These are phyloP conservation scores for Mimumesa dahlbomi DNA, from an alignment of 2,888 invertebrate species.

Conservation along the genomic window DNA sequence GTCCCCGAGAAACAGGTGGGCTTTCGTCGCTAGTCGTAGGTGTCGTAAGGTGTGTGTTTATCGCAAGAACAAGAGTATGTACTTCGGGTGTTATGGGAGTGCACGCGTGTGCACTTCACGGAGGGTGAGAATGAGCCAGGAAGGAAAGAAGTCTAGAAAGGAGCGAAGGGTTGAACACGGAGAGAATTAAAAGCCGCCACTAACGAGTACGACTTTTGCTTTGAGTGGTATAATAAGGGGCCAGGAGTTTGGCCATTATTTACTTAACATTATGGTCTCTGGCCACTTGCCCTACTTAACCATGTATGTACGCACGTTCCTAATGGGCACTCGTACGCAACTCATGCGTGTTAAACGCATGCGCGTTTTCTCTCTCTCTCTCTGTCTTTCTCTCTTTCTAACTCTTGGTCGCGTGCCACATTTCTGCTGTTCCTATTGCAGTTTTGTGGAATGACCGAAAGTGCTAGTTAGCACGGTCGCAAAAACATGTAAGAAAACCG, in stretches of 20 bases:
- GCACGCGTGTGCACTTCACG: constrained; percentile 50
- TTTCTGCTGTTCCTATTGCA: constrained; percentile 41
- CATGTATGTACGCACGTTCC: constrained; percentile 65
- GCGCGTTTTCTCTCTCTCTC: constrained; percentile 33
- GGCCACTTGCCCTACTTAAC: constrained; percentile 65
- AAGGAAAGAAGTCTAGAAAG: constrained; percentile 50
- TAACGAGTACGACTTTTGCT: constrained; percentile 72
- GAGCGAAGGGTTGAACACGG: constrained; percentile 47
- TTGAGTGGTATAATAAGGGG: constrained; percentile 73
- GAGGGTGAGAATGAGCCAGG: constrained; percentile 57
- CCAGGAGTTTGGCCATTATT: constrained; percentile 73
- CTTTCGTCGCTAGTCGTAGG: constrained; percentile 2
- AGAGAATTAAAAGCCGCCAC: constrained; percentile 66
- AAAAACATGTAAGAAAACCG: not conserved
- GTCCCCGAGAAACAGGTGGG: constrained; percentile 6
- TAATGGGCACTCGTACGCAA: constrained; percentile 71
- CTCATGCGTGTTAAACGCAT: constrained; percentile 59
- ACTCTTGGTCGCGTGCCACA: constrained; percentile 57
- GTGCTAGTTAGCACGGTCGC: not conserved
- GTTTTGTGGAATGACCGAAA: constrained; percentile 10
- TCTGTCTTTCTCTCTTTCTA: constrained; percentile 7
- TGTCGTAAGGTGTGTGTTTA: not conserved
- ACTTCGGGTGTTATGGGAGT: constrained; percentile 21
- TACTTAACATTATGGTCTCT: constrained; percentile 70
- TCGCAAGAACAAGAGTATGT: constrained; percentile 4